Evolutionary conservation across 92 coral and sea anemone species (phyloP).

Genomic region (Heliopora coerulea): DNA sequence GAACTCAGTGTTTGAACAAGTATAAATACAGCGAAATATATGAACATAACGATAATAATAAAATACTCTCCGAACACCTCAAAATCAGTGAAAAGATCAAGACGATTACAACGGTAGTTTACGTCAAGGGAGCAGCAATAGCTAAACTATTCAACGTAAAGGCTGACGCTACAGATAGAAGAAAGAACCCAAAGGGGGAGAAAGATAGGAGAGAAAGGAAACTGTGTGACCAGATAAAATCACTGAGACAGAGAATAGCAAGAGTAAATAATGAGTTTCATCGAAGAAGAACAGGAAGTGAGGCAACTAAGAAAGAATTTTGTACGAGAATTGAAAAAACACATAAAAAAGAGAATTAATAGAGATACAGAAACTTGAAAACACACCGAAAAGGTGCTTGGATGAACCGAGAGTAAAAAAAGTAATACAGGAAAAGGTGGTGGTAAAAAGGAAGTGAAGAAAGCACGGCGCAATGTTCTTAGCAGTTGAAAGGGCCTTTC

Average conservation of each 20-base stretch:
- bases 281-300: conserved; percentile 6
- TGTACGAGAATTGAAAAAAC: no score
- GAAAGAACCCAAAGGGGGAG: no score
- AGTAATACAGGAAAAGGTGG: conserved; percentile 18
- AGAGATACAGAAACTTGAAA: conserved; percentile 6
- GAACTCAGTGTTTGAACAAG: no score
- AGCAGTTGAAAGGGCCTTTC: conserved; percentile 19
- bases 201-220: no score
- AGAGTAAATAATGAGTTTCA: conserved; percentile 11
- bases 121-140: conserved; percentile 8
- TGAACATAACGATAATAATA: no score
- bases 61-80: no score
- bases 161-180: no score
- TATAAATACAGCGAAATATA: no score
- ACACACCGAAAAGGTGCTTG: conserved; percentile 19
- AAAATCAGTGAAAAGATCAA: no score
- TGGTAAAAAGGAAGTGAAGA: conserved; percentile 22
- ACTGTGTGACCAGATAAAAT: neutral
- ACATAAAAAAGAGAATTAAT: no score
- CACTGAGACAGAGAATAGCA: conserved; percentile 24
- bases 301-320: conserved; percentile 1
- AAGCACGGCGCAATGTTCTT: conserved; percentile 27
- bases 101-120: neutral
- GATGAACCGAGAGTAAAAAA: conserved; percentile 39
- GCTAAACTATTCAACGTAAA: neutral